Percentiles rank a stretch among this genome's conserved stretches.
Evolutionary conservation across 2,797 vertebrate species (phyloP).

Genomic region (Argya squamiceps): DNA sequence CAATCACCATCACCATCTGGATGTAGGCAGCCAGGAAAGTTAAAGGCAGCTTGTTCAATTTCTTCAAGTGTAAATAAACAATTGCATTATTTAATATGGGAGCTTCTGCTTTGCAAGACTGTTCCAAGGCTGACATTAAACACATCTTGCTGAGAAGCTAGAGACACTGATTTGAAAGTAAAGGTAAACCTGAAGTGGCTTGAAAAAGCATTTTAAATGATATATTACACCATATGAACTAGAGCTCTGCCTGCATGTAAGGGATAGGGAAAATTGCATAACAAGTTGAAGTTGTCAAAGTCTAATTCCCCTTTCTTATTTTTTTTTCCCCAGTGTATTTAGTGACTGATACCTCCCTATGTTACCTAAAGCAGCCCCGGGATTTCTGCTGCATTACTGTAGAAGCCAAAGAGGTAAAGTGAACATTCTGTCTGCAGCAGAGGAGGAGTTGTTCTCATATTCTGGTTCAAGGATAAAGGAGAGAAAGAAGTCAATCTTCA

Average conservation of each 20-base stretch:
- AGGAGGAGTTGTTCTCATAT: not conserved
- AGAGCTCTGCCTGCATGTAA: not conserved
- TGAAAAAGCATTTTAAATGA: not conserved
- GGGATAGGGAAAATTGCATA: not conserved
- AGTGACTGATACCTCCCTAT: constrained; percentile 84
- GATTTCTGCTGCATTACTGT: constrained; percentile 97
- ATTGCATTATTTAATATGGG: not conserved
- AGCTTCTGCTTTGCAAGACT: not conserved
- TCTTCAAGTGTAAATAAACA: not conserved
- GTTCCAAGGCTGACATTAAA: not conserved
- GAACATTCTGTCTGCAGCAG: not conserved
- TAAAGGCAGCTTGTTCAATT: not conserved
- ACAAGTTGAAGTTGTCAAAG: not conserved
- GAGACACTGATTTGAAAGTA: not conserved
- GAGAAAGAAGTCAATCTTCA: not conserved
- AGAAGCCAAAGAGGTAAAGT: constrained; percentile 88
- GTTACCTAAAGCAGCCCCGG: constrained; percentile 89
- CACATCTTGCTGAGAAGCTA: not conserved
- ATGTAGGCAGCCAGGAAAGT: not conserved
- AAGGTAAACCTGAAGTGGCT: not conserved
- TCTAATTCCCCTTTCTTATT: not conserved
- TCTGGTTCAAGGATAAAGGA: not conserved
- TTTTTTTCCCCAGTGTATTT: constrained; percentile 85
- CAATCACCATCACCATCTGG: not conserved
- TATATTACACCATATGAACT: not conserved